phyloP scores from a whole-genome alignment of 2,113 vertebrate species.

The Anser brachyrhynchus region DNA sequence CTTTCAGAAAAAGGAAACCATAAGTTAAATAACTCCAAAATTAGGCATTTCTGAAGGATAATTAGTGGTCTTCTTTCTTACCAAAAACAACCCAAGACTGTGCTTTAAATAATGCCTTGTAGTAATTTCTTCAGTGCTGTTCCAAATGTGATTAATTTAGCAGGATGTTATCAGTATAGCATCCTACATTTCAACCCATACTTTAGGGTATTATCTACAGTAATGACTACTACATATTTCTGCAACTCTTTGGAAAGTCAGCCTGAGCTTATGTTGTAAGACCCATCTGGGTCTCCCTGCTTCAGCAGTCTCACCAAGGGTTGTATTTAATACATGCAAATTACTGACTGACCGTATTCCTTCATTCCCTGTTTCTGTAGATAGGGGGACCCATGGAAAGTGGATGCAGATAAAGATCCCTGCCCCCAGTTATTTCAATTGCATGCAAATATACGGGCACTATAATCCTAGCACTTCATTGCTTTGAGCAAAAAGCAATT shows the following conservation, averaged over 20 bases:
- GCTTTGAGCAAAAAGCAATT: background rate
- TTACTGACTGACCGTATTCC: background rate
- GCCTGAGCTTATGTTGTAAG: background rate
- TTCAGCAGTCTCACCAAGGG: background rate
- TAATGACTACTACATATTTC: background rate
- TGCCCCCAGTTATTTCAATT: background rate
- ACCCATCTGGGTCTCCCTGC: background rate
- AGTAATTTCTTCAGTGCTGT: background rate
- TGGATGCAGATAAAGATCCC: background rate
- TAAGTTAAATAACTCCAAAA: slow-evolving; percentile 64
- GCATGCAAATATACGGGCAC: background rate
- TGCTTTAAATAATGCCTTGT: slow-evolving; percentile 48
- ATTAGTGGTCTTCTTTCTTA: slow-evolving; percentile 58
- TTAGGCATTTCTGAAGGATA: slow-evolving; percentile 57
- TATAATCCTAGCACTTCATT: background rate
- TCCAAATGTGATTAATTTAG: slow-evolving; percentile 12
- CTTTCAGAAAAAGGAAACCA: slow-evolving; percentile 57
- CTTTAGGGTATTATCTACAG: background rate
- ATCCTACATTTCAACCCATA: background rate
- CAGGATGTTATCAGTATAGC: background rate
- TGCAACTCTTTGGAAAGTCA: background rate
- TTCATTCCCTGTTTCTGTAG: slow-evolving; percentile 31
- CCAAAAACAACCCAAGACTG: slow-evolving; percentile 4
- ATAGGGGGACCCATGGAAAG: slow-evolving; percentile 19
- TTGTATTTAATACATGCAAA: background rate